These are phyloP conservation scores for Eospalax fontanierii DNA, from an alignment of 2,797 vertebrate species.

Conservation along the genomic window DNA sequence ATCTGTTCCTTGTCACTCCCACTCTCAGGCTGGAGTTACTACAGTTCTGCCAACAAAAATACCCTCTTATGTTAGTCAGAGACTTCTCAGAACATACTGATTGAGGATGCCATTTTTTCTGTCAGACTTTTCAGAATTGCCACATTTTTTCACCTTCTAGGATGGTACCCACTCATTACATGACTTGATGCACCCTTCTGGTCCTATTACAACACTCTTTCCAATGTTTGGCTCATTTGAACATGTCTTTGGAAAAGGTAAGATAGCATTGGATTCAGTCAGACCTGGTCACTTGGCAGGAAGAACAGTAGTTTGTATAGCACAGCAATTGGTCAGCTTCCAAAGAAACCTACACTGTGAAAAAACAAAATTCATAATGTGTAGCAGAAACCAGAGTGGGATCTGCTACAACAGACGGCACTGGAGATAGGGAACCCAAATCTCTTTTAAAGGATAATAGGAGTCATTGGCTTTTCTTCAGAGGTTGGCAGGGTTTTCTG, in stretches of 20 bases:
- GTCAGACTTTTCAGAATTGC: neutral
- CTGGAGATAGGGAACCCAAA: too few species aligned
- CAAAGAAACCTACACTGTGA: neutral
- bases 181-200: neutral
- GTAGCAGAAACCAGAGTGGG: neutral
- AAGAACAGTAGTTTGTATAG: neutral
- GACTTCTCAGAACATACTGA: neutral
- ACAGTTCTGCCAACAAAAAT: neutral
- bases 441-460: neutral
- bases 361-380: neutral
- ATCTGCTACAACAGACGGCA: neutral
- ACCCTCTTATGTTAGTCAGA: accelerated
- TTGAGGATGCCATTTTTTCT: neutral
- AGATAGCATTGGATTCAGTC: neutral
- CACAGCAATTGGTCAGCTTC: neutral
- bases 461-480: neutral
- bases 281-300: neutral
- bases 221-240: neutral
- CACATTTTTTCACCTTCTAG: neutral
- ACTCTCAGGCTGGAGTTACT: neutral
- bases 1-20: neutral
- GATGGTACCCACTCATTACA: neutral
- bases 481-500: neutral
- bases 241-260: neutral
- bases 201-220: neutral